These are phyloP conservation scores for Pachypeltis micranthus DNA, from an alignment of 1,140 invertebrate genomes.

Conservation along the genomic window DNA sequence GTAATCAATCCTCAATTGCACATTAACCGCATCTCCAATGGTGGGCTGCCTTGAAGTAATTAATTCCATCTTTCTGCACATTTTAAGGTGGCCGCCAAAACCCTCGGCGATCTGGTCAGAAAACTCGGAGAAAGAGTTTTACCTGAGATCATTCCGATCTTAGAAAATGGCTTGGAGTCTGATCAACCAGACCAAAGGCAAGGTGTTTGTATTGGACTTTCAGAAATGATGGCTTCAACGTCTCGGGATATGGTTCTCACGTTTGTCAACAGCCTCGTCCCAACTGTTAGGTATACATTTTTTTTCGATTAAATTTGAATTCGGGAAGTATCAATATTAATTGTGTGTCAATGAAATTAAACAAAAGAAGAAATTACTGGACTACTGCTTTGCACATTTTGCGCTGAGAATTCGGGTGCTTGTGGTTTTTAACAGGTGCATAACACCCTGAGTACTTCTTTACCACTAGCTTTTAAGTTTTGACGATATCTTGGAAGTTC, in stretches of 20 bases:
- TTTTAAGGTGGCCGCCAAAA: slow-evolving; percentile 75
- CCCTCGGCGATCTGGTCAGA: slow-evolving; percentile 90
- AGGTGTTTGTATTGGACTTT: slow-evolving; percentile 95
- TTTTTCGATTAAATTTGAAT: slow-evolving; percentile 9
- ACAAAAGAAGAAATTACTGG: no score
- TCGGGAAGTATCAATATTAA: not conserved
- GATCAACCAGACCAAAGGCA: slow-evolving; percentile 85
- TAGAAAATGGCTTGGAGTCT: slow-evolving; percentile 85
- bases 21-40: not conserved
- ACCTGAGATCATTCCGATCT: slow-evolving; percentile 95
- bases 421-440: no score
- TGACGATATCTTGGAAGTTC: no score
- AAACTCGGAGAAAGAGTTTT: slow-evolving; percentile 96
- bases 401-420: no score
- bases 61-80: slow-evolving; percentile 3
- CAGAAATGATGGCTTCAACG: slow-evolving; percentile 95
- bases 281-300: slow-evolving; percentile 58
- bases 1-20: not conserved
- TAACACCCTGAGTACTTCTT: no score
- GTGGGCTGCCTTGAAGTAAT: not conserved
- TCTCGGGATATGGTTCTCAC: slow-evolving; percentile 87
- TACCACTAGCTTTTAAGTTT: no score
- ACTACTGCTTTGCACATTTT: no score
- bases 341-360: no score
- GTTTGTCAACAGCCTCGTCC: slow-evolving; percentile 91